These are phyloP conservation scores for Theropithecus gelada DNA, from an alignment of 2,113 vertebrate species.

Conservation along the genomic window DNA sequence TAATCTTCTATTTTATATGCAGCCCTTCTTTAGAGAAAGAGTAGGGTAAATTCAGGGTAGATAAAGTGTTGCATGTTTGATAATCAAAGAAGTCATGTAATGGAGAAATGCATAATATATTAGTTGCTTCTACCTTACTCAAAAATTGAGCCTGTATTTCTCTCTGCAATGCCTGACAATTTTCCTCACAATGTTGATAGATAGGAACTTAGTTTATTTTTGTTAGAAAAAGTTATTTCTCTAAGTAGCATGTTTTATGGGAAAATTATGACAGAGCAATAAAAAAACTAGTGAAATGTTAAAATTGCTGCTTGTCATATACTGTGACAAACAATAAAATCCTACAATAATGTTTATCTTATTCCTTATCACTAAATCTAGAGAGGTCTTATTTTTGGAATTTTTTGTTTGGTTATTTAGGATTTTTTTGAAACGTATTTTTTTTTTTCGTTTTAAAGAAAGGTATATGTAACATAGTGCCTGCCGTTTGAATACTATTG, in stretches of 20 bases:
- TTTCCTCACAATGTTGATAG: constrained; percentile 3
- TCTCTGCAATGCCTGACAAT: background rate
- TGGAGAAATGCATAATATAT: background rate
- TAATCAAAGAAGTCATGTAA: background rate
- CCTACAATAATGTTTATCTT: background rate
- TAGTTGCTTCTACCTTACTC: background rate
- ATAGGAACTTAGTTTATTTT: constrained; percentile 45
- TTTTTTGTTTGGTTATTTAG: background rate
- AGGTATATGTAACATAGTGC: background rate
- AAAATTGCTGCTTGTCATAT: background rate
- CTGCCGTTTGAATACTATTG: background rate
- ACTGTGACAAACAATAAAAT: constrained; percentile 22
- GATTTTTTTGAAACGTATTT: background rate
- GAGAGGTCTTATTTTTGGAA: background rate
- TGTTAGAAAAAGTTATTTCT: background rate
- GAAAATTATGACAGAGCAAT: background rate
- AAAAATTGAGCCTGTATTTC: background rate
- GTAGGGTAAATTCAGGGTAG: background rate
- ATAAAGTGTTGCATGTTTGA: background rate
- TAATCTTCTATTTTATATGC: constrained; percentile 1
- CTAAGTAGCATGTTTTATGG: background rate
- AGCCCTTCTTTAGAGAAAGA: background rate
- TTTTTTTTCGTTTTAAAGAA: background rate
- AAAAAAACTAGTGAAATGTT: background rate
- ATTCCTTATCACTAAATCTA: background rate